phyloP scores from a whole-genome alignment of 1,140 invertebrate genomes.

The Drosophila insularis region DNA sequence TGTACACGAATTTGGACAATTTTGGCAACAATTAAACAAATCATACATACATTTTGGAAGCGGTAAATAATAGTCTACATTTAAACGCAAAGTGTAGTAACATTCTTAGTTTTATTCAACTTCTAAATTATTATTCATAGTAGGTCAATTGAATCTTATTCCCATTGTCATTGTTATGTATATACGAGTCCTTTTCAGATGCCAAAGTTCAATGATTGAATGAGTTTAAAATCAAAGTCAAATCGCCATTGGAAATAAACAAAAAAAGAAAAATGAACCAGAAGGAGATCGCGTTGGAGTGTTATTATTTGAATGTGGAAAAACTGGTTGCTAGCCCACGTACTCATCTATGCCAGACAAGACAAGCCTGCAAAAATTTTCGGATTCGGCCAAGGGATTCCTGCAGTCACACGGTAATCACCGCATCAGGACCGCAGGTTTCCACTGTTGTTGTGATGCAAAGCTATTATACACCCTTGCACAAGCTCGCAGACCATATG shows the following conservation, averaged over 20 bases:
- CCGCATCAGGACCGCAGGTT: constrained; percentile 12
- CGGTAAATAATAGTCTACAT: background rate
- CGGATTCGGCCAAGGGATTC: constrained; percentile 22
- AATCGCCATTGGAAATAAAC: no score
- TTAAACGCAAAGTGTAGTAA: no score
- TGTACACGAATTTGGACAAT: background rate
- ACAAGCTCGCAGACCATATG: constrained; percentile 14
- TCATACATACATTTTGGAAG: background rate
- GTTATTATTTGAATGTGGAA: background rate
- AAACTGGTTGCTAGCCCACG: background rate
- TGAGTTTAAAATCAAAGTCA: no score
- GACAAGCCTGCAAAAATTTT: constrained; percentile 1
- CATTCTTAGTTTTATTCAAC: no score
- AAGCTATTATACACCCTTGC: constrained; percentile 25
- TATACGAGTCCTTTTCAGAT: no score
- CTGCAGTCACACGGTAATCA: constrained; percentile 19
- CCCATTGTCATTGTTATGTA: no score
- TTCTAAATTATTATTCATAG: no score
- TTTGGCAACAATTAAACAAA: background rate
- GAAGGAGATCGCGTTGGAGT: constrained; percentile 8
- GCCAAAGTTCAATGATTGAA: no score
- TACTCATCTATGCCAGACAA: constrained; percentile 10
- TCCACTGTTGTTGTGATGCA: background rate
- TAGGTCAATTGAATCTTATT: no score
- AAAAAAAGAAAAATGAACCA: background rate